These are phyloP conservation scores for Salvelinus sp. DNA, from an alignment of 2,113 vertebrate species.

Conservation along the genomic window DNA sequence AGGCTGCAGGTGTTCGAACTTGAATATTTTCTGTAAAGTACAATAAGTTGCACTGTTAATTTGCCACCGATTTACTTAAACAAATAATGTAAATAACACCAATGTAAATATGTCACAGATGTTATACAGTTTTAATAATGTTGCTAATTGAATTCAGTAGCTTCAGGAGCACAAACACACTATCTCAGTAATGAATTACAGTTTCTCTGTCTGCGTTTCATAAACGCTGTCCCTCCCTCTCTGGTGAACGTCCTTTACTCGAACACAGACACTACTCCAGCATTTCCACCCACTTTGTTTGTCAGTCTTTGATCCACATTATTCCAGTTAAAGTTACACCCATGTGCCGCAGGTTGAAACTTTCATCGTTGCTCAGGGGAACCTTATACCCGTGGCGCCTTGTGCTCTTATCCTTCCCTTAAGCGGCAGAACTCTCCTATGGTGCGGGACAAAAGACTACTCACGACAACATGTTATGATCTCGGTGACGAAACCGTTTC, in stretches of 20 bases:
- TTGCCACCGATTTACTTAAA: not conserved
- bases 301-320: slow-evolving; percentile 69
- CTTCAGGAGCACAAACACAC: not conserved
- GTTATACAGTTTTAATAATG: too few relatives aligned
- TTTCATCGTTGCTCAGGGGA: slow-evolving; percentile 75
- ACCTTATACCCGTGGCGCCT: slow-evolving; percentile 79
- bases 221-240: slow-evolving; percentile 58
- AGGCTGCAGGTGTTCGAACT: not conserved
- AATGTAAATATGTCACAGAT: not conserved
- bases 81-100: not conserved
- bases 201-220: slow-evolving; percentile 34
- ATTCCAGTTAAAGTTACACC: slow-evolving; percentile 79
- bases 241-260: slow-evolving; percentile 69
- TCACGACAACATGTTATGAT: slow-evolving; percentile 76
- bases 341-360: slow-evolving; percentile 78
- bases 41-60: not conserved
- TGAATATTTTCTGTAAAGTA: not conserved
- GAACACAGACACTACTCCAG: slow-evolving; percentile 71
- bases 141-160: not conserved
- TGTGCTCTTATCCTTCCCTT: slow-evolving; percentile 76
- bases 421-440: slow-evolving; percentile 73
- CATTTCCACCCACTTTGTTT: slow-evolving; percentile 73
- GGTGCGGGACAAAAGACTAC: slow-evolving; percentile 71
- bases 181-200: not conserved
- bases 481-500: slow-evolving; percentile 71